Evolutionary conservation across 2,888 invertebrate genomes (phyloP), one percentile per base, ranked within the genome.

Genomic region (Agrilus mali): DNA sequence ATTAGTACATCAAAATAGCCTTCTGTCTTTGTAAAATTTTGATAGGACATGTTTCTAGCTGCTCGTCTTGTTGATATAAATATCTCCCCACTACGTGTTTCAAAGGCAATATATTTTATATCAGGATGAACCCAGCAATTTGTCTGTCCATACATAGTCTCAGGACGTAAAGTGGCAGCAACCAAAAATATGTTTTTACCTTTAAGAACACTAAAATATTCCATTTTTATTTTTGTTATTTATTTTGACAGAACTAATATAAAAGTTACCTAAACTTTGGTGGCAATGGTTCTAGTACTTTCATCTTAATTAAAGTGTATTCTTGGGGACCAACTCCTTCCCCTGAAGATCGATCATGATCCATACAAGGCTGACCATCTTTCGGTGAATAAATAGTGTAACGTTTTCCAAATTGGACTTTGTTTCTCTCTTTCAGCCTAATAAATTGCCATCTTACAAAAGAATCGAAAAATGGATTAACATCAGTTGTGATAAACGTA

Each of bases 141-240:
- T 0, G 98, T 98, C 71, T 98, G 98, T 0, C 98, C 98, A 61
- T 96, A 99, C 97, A 98, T 97, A 1, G 98, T 98, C 71, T 98
- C 98, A 1, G 98, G 96, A 46, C 97, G 76, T n/a, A 99, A 70
- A 5, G 98, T 99, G 7, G 96, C 98, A 14, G 96, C 96, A 10
- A 98, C 94, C 47, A 98, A 72, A 63, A 70, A 89, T n/a, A 93
- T 73, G 46, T 73, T 63, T 60, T 75, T 73, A 38, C 69, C 69
- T 50, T 69, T 58, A 49, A 76, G 65, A 37, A 63, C 47, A 47
- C 80, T 82, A 53, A 47, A 68, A 67, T 20, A 4, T 6, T 7
- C 14, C 4, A 14, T 15, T 35, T n/a, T 15, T 13, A 35, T 14
- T 16, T 15, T 13, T 2, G 1, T 5, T 7, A 35, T 35, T 14